A percentile compares a stretch with the other conserved stretches of the same genome.
These are phyloP conservation scores for Elegia similella DNA, from an alignment of 2,888 invertebrate species.

Conservation along the genomic window DNA sequence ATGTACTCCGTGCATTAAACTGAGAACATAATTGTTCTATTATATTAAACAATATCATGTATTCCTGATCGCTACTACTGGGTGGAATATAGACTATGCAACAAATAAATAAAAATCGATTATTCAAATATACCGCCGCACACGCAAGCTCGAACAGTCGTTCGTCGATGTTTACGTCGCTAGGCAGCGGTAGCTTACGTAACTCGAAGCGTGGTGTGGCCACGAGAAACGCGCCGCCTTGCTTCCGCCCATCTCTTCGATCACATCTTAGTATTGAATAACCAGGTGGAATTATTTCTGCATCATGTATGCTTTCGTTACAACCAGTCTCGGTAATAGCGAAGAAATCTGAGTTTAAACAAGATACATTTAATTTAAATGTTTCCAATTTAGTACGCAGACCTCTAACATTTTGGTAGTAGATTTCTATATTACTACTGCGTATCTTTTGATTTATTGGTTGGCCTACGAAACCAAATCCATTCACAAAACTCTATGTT, in stretches of 20 bases:
- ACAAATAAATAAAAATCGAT: too few species aligned
- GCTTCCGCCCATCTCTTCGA: conserved; percentile 12
- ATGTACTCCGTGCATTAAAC: too few species aligned
- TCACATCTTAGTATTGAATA: conserved; percentile 19
- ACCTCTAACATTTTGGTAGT: conserved; percentile 24
- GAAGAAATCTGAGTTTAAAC: conserved; percentile 24
- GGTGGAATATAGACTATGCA: too few species aligned
- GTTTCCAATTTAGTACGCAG: conserved; percentile 23
- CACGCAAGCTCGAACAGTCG: not conserved
- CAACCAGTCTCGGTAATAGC: conserved; percentile 23
- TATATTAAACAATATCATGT: too few species aligned
- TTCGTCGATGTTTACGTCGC: not conserved
- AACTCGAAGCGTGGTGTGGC: not conserved
- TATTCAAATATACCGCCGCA: not conserved
- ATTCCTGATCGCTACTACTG: too few species aligned
- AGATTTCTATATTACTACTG: too few species aligned
- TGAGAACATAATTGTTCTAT: too few species aligned
- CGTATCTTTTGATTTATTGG: not conserved
- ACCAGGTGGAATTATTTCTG: conserved; percentile 20
- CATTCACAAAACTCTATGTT: conserved; percentile 31
- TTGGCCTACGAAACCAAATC: conserved; percentile 32
- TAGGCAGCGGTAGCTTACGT: not conserved
- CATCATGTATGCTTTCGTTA: conserved; percentile 20
- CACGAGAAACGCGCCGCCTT: conserved; percentile 13
- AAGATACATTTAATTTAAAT: conserved; percentile 16